These are phyloP conservation scores for Nestor notabilis DNA, from an alignment of 2,113 vertebrate genomes.

Conservation along the genomic window DNA sequence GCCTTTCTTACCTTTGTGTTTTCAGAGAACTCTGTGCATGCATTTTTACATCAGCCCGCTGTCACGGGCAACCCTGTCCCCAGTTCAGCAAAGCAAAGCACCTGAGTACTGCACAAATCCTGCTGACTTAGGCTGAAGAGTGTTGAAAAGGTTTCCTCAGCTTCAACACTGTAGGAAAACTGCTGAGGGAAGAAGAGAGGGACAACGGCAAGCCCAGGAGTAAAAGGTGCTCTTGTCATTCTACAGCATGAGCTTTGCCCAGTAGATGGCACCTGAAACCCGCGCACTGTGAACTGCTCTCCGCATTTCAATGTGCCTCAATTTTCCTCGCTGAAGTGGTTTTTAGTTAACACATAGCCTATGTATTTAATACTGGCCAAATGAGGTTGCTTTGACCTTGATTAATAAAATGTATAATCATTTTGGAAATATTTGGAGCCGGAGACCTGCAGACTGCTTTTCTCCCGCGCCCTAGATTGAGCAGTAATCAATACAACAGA, in stretches of 20 bases:
- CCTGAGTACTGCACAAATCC: neutral
- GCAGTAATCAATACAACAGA: slow-evolving; percentile 44
- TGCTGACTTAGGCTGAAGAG: neutral
- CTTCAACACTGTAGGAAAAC: neutral
- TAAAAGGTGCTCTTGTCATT: neutral
- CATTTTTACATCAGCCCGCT: neutral
- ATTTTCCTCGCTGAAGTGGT: slow-evolving; percentile 48
- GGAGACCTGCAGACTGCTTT: neutral
- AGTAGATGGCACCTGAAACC: slow-evolving; percentile 64
- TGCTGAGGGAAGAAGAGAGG: neutral
- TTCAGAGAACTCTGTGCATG: neutral
- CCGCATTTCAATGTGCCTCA: neutral
- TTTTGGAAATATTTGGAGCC: slow-evolving; percentile 53
- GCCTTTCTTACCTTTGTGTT: neutral
- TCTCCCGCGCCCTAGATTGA: neutral
- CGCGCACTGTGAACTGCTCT: neutral
- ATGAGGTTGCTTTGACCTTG: slow-evolving; percentile 65
- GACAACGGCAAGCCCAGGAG: neutral
- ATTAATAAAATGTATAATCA: slow-evolving; percentile 68
- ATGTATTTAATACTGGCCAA: slow-evolving; percentile 61
- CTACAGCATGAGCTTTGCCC: neutral
- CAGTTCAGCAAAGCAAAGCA: neutral
- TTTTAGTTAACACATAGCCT: slow-evolving; percentile 64
- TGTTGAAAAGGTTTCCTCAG: neutral
- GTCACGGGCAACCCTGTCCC: neutral